Conservation (phyloP, 2,888 invertebrate species). For the Apomyelois bistriatella region DNA sequence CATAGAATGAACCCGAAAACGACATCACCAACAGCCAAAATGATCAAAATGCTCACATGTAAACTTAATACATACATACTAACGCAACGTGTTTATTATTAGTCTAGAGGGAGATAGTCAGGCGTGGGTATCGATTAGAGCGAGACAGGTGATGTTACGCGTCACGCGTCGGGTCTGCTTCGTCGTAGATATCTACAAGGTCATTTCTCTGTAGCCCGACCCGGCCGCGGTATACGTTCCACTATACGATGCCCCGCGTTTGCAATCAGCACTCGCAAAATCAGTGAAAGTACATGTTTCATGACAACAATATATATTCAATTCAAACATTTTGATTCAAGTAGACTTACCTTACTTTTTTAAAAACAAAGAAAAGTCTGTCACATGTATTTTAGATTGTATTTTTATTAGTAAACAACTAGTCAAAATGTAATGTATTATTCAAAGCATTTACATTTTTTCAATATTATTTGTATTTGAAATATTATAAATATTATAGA, state of each 20-base stretch:
- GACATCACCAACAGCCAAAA: slow-evolving; percentile 30
- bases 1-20: not conserved
- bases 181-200: slow-evolving; percentile 69
- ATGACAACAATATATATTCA: too few relatives aligned
- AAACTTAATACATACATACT: slow-evolving; percentile 19
- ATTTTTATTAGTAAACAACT: not conserved
- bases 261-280: slow-evolving; percentile 3
- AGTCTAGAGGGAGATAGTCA: slow-evolving; percentile 51
- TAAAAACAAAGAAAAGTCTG: too few relatives aligned
- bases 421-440: not conserved
- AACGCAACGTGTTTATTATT: slow-evolving; percentile 58
- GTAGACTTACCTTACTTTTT: too few relatives aligned
- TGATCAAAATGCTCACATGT: slow-evolving; percentile 44
- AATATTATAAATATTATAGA: too few relatives aligned
- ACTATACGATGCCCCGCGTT: slow-evolving; percentile 1
- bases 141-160: slow-evolving; percentile 35
- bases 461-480: not conserved
- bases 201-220: slow-evolving; percentile 48
- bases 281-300: slow-evolving; percentile 34
- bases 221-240: slow-evolving; percentile 23
- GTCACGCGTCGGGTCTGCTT: slow-evolving; percentile 43
- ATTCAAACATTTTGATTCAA: too few relatives aligned
- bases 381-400: too few relatives aligned
- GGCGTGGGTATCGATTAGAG: slow-evolving; percentile 54
- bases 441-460: too few relatives aligned